Base-by-base conservation (phyloP, 2,797 vertebrate species). In the Masticophis lateralis region DNA sequence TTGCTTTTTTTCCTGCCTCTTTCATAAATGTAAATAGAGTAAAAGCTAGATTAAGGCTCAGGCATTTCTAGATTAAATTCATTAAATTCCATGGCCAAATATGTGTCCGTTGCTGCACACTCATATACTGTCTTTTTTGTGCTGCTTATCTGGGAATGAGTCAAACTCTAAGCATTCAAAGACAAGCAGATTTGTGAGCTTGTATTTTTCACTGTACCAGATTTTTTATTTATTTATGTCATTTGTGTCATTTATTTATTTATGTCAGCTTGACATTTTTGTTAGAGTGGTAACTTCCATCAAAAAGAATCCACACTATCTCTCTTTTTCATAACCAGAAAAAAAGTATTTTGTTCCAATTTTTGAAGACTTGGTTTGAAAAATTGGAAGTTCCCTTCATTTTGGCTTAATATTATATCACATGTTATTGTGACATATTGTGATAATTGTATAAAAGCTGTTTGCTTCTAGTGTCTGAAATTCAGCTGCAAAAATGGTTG, bases 71-170 rank as follows among this genome's bases (percentile, higher is more conserved):
- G 2, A 10, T 87, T 79, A n/a, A 69, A 16, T 20, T 47, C 28
- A 61, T 86, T 89, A 69, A 53, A 37, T 60, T 56, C 87, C 53
- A 27, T 87, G 60, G 22, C 2, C 13, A 27, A 90, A 86, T 22
- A 57, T 83, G 27, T 37, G 11, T 8, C 4, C n/a, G n/a, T 43
- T 87, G 43, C 25, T 12, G 22, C 53, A 27, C 14, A 14, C 16
- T 43, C 51, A 79, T 56, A 91, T 22, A 93, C 86, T 37, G 61
- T 89, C 93, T 94, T 87, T 27, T 56, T 94, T 87, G 90, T 32
- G 96, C 63, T 92, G 59, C 92, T 53, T 95, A 56, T 94, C 90
- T 94, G 90, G 88, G 28, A 90, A 91, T 91, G 93, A 56, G 96
- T 93, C 94, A 94, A 55, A 0, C 25, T 20, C 37, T 79, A 43